Evolutionary conservation across 2,113 vertebrate genomes (phyloP).

Genomic region (Caretta caretta): DNA sequence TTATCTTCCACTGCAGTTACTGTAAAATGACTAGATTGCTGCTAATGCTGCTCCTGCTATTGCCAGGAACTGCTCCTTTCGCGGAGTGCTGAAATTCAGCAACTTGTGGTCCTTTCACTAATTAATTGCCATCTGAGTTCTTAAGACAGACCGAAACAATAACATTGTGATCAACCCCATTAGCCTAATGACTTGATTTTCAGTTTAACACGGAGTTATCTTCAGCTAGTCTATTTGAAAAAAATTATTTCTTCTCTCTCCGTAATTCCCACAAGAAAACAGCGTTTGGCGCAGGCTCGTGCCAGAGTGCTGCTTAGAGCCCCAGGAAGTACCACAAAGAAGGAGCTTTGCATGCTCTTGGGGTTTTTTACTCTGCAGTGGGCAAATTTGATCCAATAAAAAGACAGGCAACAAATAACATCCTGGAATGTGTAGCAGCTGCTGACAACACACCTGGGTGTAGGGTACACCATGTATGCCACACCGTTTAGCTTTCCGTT

Average conservation of each 20-base stretch:
- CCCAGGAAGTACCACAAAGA: neutral
- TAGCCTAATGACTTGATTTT: neutral
- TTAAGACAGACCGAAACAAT: neutral
- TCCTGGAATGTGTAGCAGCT: neutral
- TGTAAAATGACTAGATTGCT: conserved; percentile 15
- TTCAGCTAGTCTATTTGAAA: neutral
- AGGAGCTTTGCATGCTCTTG: neutral
- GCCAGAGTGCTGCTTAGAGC: neutral
- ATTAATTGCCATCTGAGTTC: conserved; percentile 12
- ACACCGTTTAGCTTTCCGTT: no score
- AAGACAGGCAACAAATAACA: neutral
- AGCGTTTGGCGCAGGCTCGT: neutral
- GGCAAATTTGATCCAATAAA: neutral
- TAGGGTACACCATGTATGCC: neutral
- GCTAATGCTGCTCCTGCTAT: neutral
- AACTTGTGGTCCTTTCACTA: neutral
- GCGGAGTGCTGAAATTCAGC: neutral
- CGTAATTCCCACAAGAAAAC: neutral
- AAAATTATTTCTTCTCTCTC: neutral
- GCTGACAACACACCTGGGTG: neutral
- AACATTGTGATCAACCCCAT: neutral
- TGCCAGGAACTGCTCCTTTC: neutral
- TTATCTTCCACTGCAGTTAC: neutral
- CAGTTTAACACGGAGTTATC: neutral
- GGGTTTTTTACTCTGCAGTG: neutral